These are phyloP conservation scores for Ammospiza nelsoni DNA, from an alignment of 2,113 vertebrate species.

Conservation along the genomic window DNA sequence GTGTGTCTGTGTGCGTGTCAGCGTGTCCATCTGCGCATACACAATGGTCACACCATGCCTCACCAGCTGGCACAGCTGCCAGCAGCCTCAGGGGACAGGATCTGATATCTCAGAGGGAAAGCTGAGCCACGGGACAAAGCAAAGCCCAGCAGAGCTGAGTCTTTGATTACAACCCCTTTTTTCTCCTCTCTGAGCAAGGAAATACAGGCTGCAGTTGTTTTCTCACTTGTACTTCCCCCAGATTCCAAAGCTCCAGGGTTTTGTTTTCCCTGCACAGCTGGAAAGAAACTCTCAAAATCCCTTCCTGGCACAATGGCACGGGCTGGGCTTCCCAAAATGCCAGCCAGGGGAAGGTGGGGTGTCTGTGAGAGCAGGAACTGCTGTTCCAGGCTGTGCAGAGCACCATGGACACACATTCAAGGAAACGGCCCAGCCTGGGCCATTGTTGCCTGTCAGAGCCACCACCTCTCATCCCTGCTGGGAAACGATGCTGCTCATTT, in stretches of 20 bases:
- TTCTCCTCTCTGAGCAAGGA: accelerated
- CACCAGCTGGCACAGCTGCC: not conserved
- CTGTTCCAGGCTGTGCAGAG: not conserved
- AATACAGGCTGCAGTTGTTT: not conserved
- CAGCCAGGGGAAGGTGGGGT: not conserved
- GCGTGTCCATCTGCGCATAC: not conserved
- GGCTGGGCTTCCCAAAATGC: not conserved
- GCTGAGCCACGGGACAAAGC: constrained; percentile 20
- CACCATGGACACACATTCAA: accelerated
- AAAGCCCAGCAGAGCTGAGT: not conserved
- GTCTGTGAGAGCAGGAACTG: not conserved
- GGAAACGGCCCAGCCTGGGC: not conserved
- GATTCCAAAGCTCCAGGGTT: not conserved
- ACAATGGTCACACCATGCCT: not conserved
- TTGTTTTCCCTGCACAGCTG: not conserved
- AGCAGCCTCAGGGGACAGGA: not conserved
- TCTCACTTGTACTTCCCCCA: not conserved
- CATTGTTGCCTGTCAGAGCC: not conserved
- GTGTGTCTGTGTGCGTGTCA: not conserved
- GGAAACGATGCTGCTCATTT: not conserved
- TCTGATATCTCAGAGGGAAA: not conserved
- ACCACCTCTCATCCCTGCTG: not conserved
- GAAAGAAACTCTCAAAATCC: not conserved
- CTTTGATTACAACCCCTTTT: not conserved
- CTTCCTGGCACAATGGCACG: not conserved